A percentile compares a stretch with the other conserved stretches of the same genome.
Conservation (phyloP, 23 tunicate genomes). For the Styela plicata region DNA sequence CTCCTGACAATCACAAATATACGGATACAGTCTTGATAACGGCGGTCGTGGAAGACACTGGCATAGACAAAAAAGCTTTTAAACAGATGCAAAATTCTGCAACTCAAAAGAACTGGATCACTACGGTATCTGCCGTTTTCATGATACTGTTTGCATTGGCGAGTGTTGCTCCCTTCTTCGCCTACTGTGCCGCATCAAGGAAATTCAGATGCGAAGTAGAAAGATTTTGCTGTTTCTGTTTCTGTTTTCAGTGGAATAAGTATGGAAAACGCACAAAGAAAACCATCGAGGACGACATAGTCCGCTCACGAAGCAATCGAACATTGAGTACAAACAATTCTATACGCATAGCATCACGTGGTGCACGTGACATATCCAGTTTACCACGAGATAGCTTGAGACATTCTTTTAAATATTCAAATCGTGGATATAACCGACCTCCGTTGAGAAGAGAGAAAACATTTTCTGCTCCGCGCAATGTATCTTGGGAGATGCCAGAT, state of each 20-base stretch:
- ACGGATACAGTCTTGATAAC: not conserved
- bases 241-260: not conserved
- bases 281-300: not conserved
- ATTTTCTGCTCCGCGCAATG: not conserved
- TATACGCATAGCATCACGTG: not conserved
- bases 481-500: not conserved
- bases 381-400: not conserved
- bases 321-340: not conserved
- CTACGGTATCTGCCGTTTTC: conserved; percentile 14
- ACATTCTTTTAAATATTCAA: not conserved
- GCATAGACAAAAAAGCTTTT: not conserved
- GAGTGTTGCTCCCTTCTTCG: conserved; percentile 20
- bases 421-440: not conserved
- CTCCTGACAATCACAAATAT: not conserved
- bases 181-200: conserved; percentile 18
- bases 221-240: not conserved
- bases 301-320: conserved; percentile 11
- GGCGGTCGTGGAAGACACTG: not conserved
- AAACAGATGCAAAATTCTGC: not conserved
- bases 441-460: not conserved
- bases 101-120: conserved; percentile 1
- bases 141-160: conserved; percentile 16
- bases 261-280: not conserved
- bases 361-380: not conserved
- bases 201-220: conserved; percentile 1